A percentile compares a stretch with the other conserved stretches of the same genome.
These are phyloP conservation scores for Phymanthus crucifer DNA, from an alignment of 92 coral and sea anemone species.

Conservation along the genomic window DNA sequence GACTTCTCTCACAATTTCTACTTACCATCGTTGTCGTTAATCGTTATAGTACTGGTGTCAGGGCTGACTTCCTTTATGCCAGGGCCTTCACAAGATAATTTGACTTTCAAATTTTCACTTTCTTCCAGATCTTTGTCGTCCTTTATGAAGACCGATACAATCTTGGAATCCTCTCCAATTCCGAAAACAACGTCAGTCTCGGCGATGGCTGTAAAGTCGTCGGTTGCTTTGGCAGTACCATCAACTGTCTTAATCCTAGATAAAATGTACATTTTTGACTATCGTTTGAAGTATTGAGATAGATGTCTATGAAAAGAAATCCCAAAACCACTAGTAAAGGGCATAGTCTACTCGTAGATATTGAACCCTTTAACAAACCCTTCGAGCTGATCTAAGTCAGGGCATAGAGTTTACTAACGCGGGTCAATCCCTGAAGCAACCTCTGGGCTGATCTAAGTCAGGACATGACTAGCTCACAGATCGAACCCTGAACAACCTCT, in stretches of 20 bases:
- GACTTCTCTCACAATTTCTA: background rate
- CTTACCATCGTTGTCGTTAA: conserved; percentile 31
- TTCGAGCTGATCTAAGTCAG: too few species aligned
- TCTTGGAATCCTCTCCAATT: background rate
- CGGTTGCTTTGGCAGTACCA: background rate
- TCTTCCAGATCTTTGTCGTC: conserved; percentile 9
- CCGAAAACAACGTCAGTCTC: background rate
- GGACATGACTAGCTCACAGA: too few species aligned
- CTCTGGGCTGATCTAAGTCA: too few species aligned
- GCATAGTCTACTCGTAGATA: too few species aligned
- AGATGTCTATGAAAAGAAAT: background rate
- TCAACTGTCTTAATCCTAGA: background rate
- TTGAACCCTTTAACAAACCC: too few species aligned
- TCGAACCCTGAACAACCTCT: too few species aligned
- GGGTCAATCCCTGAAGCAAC: too few species aligned
- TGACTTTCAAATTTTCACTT: conserved; percentile 16
- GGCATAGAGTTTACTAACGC: too few species aligned
- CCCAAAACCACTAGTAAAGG: background rate
- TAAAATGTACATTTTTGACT: too few species aligned
- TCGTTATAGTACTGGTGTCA: conserved; percentile 10
- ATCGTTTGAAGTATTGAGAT: too few species aligned
- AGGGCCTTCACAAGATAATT: conserved; percentile 11
- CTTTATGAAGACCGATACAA: background rate
- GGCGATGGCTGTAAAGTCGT: background rate
- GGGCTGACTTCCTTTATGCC: conserved; percentile 1